Evolutionary conservation across 2,797 vertebrate species (phyloP).

Genomic region (Megalops cyprinoides): DNA sequence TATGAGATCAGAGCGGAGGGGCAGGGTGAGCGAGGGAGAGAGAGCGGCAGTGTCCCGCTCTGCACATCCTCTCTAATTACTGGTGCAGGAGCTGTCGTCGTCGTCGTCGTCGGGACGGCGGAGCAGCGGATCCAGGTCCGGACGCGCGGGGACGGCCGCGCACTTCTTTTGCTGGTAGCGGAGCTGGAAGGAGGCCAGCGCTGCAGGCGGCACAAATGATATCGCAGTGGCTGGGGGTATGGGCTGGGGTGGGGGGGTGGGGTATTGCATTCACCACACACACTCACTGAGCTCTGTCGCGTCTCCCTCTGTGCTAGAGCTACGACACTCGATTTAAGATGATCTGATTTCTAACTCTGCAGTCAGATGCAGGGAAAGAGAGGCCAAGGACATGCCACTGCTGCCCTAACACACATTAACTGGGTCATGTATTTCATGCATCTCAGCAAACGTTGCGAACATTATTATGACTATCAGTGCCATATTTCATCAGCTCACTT

Average conservation of each 20-base stretch:
- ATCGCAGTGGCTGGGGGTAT: no score
- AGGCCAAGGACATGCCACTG: constrained; percentile 21
- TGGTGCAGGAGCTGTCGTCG: not conserved
- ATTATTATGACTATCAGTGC: not conserved
- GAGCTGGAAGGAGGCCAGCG: constrained; percentile 62
- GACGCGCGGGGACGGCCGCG: constrained; percentile 1
- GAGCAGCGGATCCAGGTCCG: constrained; percentile 16
- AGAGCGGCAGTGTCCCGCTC: not conserved
- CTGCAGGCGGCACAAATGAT: constrained; percentile 55
- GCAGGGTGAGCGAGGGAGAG: not conserved
- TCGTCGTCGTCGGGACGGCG: no score
- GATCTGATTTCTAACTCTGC: not conserved
- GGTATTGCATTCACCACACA: not conserved
- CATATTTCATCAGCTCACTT: not conserved
- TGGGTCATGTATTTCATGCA: constrained; percentile 10
- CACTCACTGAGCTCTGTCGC: not conserved
- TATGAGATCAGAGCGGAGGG: constrained; percentile 65
- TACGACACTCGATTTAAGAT: constrained; percentile 7
- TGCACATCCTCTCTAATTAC: not conserved
- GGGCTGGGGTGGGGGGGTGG: constrained; percentile 40
- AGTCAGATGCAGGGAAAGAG: not conserved
- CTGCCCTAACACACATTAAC: not conserved
- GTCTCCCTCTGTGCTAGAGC: not conserved
- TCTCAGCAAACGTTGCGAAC: not conserved
- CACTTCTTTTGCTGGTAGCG: constrained; percentile 29